A percentile compares a stretch with the other conserved stretches of the same genome.
Evolutionary conservation across 2,888 invertebrate species (phyloP).

Genomic region (Harpalus rufipes): DNA sequence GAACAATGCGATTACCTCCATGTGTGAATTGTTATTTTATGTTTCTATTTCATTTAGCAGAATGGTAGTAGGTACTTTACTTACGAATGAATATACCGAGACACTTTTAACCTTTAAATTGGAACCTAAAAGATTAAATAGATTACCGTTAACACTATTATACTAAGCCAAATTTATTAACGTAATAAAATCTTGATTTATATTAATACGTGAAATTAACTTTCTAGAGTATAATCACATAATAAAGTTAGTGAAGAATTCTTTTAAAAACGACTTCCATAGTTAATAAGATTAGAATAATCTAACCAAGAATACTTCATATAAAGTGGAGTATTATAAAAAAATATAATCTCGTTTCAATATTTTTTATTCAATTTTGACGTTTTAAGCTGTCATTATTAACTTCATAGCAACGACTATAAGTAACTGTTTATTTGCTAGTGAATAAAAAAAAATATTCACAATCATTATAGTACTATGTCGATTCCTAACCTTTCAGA

Average conservation of each 20-base stretch:
- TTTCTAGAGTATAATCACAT: neutral
- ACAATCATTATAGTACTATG: too few relatives aligned
- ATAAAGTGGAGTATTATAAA: too few relatives aligned
- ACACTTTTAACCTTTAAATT: neutral
- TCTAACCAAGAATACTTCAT: neutral
- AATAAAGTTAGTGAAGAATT: neutral
- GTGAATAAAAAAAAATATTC: too few relatives aligned
- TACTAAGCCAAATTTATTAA: neutral
- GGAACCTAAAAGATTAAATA: neutral
- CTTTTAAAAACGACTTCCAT: neutral
- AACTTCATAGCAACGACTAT: too few relatives aligned
- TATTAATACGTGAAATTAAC: neutral
- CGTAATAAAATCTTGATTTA: neutral
- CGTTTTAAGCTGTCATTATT: too few relatives aligned
- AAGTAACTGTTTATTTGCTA: too few relatives aligned
- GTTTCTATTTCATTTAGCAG: constrained; percentile 37
- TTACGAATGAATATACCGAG: too few relatives aligned
- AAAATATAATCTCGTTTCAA: too few relatives aligned
- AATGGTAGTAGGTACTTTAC: neutral
- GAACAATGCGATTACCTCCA: constrained; percentile 37
- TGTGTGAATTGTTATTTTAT: constrained; percentile 33
- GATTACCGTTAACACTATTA: neutral
- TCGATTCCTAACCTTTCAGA: too few relatives aligned
- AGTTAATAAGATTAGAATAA: neutral
- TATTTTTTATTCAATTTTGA: too few relatives aligned